Evolutionary conservation across 1,140 invertebrate species (phyloP), one percentile per base, ranked within the genome.

Genomic region (Penaeus vannamei): DNA sequence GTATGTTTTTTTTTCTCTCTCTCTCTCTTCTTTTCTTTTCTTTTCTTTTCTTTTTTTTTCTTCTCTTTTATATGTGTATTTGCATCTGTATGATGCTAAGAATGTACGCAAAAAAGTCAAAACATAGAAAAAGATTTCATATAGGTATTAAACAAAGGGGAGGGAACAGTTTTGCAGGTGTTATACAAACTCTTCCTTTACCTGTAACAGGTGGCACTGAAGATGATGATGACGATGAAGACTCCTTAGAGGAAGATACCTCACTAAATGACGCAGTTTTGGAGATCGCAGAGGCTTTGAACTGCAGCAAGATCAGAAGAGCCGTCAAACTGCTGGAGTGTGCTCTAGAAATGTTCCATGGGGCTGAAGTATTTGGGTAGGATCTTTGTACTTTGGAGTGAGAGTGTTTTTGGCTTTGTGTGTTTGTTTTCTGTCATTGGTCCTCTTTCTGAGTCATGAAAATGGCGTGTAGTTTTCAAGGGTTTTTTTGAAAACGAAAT

Each of bases 161-260:
- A 12, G 1, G 53, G 53, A 17, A 53, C 10, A 53, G 2, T 17
- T 17, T 19, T 46, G n/a, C 76, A 22, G 23, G 14, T 20, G 46
- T 22, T 80, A 23, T 53, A 62, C 22, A 42, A 62, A 22, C 0
- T 19, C 32, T 77, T 42, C 20, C 36, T n/a, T 84, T 86, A 22
- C 69, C 42, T 81, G 82, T 72, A n/a, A 14, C 23, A 72, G 84
- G 46, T 86, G 62, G 36, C 20, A 62, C n/a, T 77, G 86, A 88
- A n/a, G 76, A 61, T 22, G 86, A 91, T 20, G 91, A 92, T 17
- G 82, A 77, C 59, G 87, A 61, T 26, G 88, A 87, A 10, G 87
- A 91, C 26, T 46, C 22, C 46, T 32, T 91, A 36, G 84, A 89
- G 22, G 90, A 91, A 60, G 88, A 86, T 32, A 53, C 59, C 22